A percentile compares a stretch with the other conserved stretches of the same genome.
phyloP scores from a whole-genome alignment of 2,113 vertebrate species.

The Bettongia penicillata region DNA sequence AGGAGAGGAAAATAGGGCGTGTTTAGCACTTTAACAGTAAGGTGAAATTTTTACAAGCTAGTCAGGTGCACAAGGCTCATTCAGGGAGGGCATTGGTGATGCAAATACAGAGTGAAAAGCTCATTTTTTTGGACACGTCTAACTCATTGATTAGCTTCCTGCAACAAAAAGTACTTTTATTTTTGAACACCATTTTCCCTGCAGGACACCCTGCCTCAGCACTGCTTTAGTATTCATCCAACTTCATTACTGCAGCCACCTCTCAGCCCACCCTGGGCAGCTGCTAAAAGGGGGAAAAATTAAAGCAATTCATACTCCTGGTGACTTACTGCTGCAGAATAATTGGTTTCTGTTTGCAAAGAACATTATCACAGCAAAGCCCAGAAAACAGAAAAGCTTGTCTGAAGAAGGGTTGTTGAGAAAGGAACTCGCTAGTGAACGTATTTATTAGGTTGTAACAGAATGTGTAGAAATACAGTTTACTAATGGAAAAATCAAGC shows the following conservation, averaged over 20 bases:
- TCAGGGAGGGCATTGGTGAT: not conserved
- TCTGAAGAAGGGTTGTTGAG: not conserved
- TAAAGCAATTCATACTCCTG: constrained; percentile 78
- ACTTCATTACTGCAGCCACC: constrained; percentile 73
- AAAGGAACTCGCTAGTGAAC: constrained; percentile 68
- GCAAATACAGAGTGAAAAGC: constrained; percentile 15
- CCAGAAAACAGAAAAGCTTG: constrained; percentile 58
- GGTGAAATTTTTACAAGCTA: constrained; percentile 70
- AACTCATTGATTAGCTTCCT: constrained; percentile 60
- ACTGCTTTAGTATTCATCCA: constrained; percentile 77
- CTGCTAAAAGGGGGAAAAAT: constrained; percentile 76
- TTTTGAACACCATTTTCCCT: constrained; percentile 61
- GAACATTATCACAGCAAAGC: constrained; percentile 63
- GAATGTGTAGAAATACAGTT: constrained; percentile 34
- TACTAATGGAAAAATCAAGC: constrained; percentile 63
- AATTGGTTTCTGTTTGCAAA: constrained; percentile 74
- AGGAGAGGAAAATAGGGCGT: constrained; percentile 46
- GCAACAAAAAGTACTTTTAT: constrained; percentile 63
- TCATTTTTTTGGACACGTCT: not conserved
- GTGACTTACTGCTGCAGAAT: constrained; percentile 78
- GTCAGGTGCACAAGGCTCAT: constrained; percentile 73
- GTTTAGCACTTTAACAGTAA: constrained; percentile 61
- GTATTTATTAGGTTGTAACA: not conserved
- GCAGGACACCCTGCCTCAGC: constrained; percentile 54
- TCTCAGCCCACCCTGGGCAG: constrained; percentile 79